Conservation (phyloP, 2,797 vertebrate species). For the Microcaecilia unicolor region DNA sequence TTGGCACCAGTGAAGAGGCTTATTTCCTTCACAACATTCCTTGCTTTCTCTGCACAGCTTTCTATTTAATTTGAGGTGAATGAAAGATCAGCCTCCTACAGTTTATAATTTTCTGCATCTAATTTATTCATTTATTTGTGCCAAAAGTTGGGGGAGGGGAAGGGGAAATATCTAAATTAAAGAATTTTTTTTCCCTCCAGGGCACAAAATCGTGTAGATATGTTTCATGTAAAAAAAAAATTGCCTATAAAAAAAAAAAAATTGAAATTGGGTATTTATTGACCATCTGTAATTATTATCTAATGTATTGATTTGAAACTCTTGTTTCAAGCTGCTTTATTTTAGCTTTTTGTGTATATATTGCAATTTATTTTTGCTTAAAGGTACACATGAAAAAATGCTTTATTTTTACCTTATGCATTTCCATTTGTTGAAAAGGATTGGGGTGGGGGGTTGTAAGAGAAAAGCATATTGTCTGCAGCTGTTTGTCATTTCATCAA, state of each 20-base stretch:
- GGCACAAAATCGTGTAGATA: constrained; percentile 47
- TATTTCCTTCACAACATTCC: constrained; percentile 57
- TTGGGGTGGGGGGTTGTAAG: constrained; percentile 32
- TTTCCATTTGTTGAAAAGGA: constrained; percentile 36
- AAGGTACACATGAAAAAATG: constrained; percentile 76
- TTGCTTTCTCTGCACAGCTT: constrained; percentile 49
- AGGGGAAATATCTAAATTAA: constrained; percentile 50
- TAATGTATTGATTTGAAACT: constrained; percentile 68
- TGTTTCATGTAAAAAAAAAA: constrained; percentile 47
- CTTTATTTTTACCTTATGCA: constrained; percentile 83
- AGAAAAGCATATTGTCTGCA: constrained; percentile 61
- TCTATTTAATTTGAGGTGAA: constrained; percentile 56
- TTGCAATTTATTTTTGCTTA: constrained; percentile 65
- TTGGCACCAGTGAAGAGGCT: constrained; percentile 36
- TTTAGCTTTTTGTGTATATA: constrained; percentile 85
- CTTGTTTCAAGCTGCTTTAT: constrained; percentile 45
- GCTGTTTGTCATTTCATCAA: constrained; percentile 78
- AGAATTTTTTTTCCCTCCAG: constrained; percentile 1
- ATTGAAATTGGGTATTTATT: constrained; percentile 80
- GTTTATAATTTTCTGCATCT: constrained; percentile 54
- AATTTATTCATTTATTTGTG: constrained; percentile 58
- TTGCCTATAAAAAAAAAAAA: constrained; percentile 64
- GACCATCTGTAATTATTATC: constrained; percentile 65
- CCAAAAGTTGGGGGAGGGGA: too few species aligned
- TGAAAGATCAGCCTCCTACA: constrained; percentile 31